Percentiles rank a stretch among this genome's conserved stretches.
These are phyloP conservation scores for Drosophila flavopinicola DNA, from an alignment of 2,888 invertebrate genomes.

Conservation along the genomic window DNA sequence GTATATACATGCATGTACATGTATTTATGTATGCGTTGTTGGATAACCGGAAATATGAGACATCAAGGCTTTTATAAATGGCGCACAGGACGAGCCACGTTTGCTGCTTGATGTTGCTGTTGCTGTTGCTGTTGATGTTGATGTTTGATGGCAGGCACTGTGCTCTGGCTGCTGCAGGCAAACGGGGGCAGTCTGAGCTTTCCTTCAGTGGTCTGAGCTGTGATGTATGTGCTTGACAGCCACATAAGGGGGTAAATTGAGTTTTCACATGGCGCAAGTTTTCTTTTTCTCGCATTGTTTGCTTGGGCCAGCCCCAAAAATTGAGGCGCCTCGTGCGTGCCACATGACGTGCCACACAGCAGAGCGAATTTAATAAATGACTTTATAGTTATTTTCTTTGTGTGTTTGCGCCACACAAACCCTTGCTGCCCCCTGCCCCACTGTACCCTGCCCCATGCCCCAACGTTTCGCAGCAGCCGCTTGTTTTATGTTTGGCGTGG, in stretches of 20 bases:
- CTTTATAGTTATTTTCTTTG: constrained; percentile 73
- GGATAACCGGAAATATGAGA: constrained; percentile 80
- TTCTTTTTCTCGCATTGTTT: constrained; percentile 63
- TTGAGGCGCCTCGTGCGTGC: constrained; percentile 45
- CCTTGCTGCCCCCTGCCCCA: constrained; percentile 52
- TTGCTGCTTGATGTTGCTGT: constrained; percentile 57
- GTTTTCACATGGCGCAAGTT: constrained; percentile 68
- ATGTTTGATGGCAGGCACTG: constrained; percentile 66
- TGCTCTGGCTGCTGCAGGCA: constrained; percentile 19
- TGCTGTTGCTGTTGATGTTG: constrained; percentile 60
- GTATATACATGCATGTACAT: constrained; percentile 8
- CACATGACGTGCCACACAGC: constrained; percentile 47
- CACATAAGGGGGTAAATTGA: constrained; percentile 78
- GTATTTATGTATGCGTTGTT: constrained; percentile 42
- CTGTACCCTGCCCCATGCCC: no score
- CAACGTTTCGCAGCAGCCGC: constrained; percentile 22
- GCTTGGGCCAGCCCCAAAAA: constrained; percentile 43
- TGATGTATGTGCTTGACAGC: constrained; percentile 79
- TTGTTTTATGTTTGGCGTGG: constrained; percentile 44
- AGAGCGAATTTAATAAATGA: constrained; percentile 78
- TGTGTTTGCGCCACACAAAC: constrained; percentile 28
- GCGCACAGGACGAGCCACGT: constrained; percentile 62
- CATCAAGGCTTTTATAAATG: constrained; percentile 81
- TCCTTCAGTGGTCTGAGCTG: constrained; percentile 4
- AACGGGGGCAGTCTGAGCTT: background rate